A percentile compares a stretch with the other conserved stretches of the same genome.
Conservation (phyloP, 2,888 invertebrate species). For the Listrodromus nycthemerus region DNA sequence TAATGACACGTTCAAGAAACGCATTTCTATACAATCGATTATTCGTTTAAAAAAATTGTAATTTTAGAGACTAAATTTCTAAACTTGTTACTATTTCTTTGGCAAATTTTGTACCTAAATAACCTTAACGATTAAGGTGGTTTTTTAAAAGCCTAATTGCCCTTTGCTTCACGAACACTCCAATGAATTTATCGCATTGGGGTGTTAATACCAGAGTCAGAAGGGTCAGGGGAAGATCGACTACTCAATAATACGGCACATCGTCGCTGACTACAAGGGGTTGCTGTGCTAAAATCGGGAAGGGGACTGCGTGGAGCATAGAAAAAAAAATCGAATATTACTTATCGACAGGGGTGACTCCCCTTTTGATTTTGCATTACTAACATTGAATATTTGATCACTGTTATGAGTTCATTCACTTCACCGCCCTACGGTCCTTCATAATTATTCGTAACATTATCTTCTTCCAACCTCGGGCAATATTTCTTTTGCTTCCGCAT, state of each 20-base stretch:
- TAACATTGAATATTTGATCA: slow-evolving; percentile 81
- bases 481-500: neutral
- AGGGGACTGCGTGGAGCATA: slow-evolving; percentile 65
- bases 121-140: slow-evolving; percentile 60
- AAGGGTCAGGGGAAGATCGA: slow-evolving; percentile 64
- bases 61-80: slow-evolving; percentile 35
- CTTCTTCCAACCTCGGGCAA: neutral
- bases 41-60: slow-evolving; percentile 26
- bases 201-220: slow-evolving; percentile 64
- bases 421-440: slow-evolving; percentile 34
- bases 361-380: slow-evolving; percentile 76
- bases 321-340: slow-evolving; percentile 65
- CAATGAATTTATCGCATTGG: slow-evolving; percentile 76
- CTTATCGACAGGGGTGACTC: slow-evolving; percentile 71
- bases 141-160: slow-evolving; percentile 76
- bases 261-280: slow-evolving; percentile 78
- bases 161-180: slow-evolving; percentile 75
- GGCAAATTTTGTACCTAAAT: slow-evolving; percentile 51
- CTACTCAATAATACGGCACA: slow-evolving; percentile 79
- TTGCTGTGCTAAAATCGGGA: slow-evolving; percentile 74
- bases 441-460: slow-evolving; percentile 2
- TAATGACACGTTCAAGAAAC: neutral
- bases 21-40: slow-evolving; percentile 7
- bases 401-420: slow-evolving; percentile 80
- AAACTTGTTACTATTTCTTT: slow-evolving; percentile 24